phyloP scores from a whole-genome alignment of 2,888 invertebrate genomes.

The Cheiracanthium punctorium region DNA sequence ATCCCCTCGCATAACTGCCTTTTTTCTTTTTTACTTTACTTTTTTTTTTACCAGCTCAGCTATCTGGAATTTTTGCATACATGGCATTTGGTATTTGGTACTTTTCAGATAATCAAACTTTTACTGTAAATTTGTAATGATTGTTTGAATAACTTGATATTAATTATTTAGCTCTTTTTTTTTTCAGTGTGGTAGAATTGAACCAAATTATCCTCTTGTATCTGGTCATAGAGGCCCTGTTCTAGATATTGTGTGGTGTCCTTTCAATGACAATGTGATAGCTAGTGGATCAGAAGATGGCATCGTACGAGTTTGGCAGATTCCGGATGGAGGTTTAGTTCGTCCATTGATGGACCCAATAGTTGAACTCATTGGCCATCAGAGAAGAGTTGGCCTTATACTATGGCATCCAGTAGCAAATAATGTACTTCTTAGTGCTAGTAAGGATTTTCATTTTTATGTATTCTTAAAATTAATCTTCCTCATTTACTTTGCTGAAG shows the following conservation, averaged over 20 bases:
- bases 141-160: too few relatives aligned
- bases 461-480: neutral
- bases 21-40: too few relatives aligned
- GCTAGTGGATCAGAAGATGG: constrained; percentile 97
- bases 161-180: too few relatives aligned
- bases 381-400: constrained; percentile 90
- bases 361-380: constrained; percentile 91
- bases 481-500: neutral
- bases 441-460: constrained; percentile 76
- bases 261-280: constrained; percentile 96
- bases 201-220: constrained; percentile 85
- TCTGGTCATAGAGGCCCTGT: constrained; percentile 96
- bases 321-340: constrained; percentile 90
- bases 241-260: constrained; percentile 95
- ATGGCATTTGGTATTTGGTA: too few relatives aligned
- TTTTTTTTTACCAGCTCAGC: too few relatives aligned
- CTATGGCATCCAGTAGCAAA: constrained; percentile 96
- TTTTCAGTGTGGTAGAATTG: constrained; percentile 89
- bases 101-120: too few relatives aligned
- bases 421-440: constrained; percentile 92
- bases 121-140: too few relatives aligned
- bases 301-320: constrained; percentile 94
- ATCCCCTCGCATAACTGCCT: too few relatives aligned
- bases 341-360: constrained; percentile 88
- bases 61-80: too few relatives aligned